These are phyloP conservation scores for Gorsachius goisagi DNA, from an alignment of 2,113 vertebrate species.

Conservation along the genomic window DNA sequence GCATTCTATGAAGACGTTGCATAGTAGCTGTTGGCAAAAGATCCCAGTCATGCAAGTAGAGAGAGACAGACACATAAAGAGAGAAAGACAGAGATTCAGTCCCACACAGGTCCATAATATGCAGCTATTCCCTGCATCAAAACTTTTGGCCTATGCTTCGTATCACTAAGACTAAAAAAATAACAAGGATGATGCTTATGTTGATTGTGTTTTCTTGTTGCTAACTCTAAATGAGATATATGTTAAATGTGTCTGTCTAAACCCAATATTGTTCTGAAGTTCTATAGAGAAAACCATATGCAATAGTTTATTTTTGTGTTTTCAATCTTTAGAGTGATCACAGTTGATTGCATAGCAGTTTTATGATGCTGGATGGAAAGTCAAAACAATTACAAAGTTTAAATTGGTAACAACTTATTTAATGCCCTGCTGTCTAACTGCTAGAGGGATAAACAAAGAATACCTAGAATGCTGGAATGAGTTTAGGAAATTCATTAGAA, in stretches of 20 bases:
- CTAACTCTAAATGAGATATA: neutral
- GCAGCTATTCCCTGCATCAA: neutral
- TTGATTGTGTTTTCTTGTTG: neutral
- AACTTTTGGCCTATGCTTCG: neutral
- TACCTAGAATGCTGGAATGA: conserved; percentile 14
- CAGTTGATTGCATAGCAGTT: neutral
- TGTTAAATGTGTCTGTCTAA: neutral
- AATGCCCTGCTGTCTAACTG: conserved; percentile 31
- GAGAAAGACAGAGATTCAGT: neutral
- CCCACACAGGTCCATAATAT: neutral
- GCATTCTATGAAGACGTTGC: neutral
- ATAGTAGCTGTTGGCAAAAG: neutral
- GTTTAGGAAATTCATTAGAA: neutral
- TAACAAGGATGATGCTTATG: neutral
- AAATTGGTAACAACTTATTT: conserved; percentile 2
- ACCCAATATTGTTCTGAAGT: neutral
- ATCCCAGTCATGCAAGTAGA: neutral
- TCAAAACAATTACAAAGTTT: neutral
- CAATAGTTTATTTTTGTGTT: neutral
- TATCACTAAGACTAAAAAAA: neutral
- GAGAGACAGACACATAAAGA: neutral
- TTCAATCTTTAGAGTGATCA: neutral
- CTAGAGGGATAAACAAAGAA: conserved; percentile 55
- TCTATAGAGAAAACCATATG: neutral
- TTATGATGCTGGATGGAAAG: neutral